phyloP scores from a whole-genome alignment of 2,888 invertebrate genomes.

The Lasioglossum morio region DNA sequence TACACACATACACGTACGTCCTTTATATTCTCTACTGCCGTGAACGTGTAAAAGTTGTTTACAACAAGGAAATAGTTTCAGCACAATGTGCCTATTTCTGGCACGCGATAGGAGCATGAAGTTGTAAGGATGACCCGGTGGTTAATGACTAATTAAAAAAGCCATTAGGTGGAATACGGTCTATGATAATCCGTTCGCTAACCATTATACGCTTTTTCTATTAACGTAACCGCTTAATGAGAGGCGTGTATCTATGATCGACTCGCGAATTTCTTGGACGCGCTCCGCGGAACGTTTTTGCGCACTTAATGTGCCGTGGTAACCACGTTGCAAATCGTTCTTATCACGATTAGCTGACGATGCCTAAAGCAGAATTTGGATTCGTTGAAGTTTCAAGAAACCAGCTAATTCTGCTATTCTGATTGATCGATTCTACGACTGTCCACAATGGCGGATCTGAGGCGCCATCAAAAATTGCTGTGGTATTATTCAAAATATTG shows the following conservation, averaged over 20 bases:
- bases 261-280: not conserved
- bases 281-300: conserved; percentile 16
- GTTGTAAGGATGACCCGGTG: conserved; percentile 10
- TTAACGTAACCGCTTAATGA: conserved; percentile 27
- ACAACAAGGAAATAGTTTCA: not conserved
- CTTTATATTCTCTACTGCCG: not conserved
- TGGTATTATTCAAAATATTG: too few relatives aligned
- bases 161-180: conserved; percentile 11
- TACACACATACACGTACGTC: not conserved
- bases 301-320: conserved; percentile 18
- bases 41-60: not conserved
- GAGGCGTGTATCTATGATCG: not conserved
- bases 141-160: conserved; percentile 30
- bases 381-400: not conserved
- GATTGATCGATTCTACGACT: not conserved
- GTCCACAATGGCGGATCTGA: not conserved
- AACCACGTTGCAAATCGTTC: not conserved
- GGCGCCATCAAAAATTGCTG: too few relatives aligned
- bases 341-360: not conserved
- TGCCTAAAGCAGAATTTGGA: not conserved
- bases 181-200: conserved; percentile 11
- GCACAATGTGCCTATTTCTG: not conserved
- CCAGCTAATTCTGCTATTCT: not conserved
- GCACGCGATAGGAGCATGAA: not conserved
- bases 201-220: conserved; percentile 31